Conservation (phyloP, 1,140 invertebrate species). For the Trissolcus basalis region DNA sequence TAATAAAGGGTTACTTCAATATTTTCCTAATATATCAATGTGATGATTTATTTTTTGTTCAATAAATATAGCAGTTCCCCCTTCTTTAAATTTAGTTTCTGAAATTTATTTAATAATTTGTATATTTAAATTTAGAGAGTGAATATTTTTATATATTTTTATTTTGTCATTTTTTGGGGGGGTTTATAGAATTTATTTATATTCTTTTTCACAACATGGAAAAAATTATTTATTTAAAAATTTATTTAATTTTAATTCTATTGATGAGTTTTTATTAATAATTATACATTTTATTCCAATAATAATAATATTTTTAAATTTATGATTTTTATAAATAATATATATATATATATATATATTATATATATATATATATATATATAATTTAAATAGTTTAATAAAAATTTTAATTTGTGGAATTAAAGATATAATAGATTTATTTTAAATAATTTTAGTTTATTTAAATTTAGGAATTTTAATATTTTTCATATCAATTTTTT, state of each 20-base stretch:
- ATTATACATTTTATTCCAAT: slow-evolving; percentile 79
- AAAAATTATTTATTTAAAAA: slow-evolving; percentile 68
- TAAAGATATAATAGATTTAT: slow-evolving; percentile 74
- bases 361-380: no score
- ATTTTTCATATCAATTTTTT: slow-evolving; percentile 67
- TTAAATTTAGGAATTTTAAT: slow-evolving; percentile 70
- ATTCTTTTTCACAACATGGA: slow-evolving; percentile 78
- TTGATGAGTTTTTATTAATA: slow-evolving; percentile 79
- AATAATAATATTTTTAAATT: slow-evolving; percentile 78
- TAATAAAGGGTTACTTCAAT: slow-evolving; percentile 69
- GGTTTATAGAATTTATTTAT: slow-evolving; percentile 70
- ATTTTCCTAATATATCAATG: slow-evolving; percentile 71
- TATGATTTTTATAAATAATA: no score
- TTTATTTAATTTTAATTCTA: slow-evolving; percentile 65
- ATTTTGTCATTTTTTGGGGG: slow-evolving; percentile 59
- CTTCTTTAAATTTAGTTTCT: slow-evolving; percentile 70
- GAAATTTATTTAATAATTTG: slow-evolving; percentile 80
- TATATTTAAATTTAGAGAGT: slow-evolving; percentile 68
- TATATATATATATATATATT: no score
- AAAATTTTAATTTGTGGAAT: slow-evolving; percentile 80
- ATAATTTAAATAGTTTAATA: slow-evolving; percentile 78
- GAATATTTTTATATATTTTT: slow-evolving; percentile 71
- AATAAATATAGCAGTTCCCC: slow-evolving; percentile 70
- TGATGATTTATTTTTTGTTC: slow-evolving; percentile 79
- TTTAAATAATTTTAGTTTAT: slow-evolving; percentile 73